A percentile compares a stretch with the other conserved stretches of the same genome.
phyloP scores from a whole-genome alignment of 2,113 vertebrate species.

The Pyrgilauda ruficollis region DNA sequence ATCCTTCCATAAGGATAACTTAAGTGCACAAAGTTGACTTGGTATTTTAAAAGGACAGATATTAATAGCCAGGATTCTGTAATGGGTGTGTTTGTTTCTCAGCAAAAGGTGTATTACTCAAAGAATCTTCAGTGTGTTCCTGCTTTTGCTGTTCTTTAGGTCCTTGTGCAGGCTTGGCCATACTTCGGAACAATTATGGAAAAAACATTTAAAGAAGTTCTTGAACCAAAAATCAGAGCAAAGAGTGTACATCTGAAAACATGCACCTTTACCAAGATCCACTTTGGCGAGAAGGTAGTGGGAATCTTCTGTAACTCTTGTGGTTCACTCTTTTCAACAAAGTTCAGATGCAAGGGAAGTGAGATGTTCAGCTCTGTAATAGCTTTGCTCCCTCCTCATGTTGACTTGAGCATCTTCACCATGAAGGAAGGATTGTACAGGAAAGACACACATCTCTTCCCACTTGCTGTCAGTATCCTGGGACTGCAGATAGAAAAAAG shows the following conservation, averaged over 20 bases:
- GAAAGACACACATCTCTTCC: background rate
- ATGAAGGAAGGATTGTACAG: background rate
- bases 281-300: slow-evolving; percentile 87
- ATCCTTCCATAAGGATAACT: background rate
- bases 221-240: slow-evolving; percentile 82
- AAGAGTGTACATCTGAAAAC: slow-evolving; percentile 84
- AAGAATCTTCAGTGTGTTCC: background rate
- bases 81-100: background rate
- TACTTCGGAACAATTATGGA: slow-evolving; percentile 93
- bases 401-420: background rate
- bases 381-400: background rate
- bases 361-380: background rate
- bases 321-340: background rate
- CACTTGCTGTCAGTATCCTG: background rate
- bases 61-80: background rate
- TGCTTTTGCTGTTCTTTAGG: slow-evolving; percentile 59
- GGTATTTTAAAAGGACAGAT: background rate
- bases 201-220: slow-evolving; percentile 83
- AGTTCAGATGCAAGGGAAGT: background rate
- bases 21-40: background rate
- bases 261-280: slow-evolving; percentile 89
- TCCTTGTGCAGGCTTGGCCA: slow-evolving; percentile 91
- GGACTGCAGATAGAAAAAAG: background rate
- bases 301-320: background rate
- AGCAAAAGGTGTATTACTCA: background rate